Base-by-base conservation (phyloP, 1,140 invertebrate species). In the Drosophila carrolli region DNA sequence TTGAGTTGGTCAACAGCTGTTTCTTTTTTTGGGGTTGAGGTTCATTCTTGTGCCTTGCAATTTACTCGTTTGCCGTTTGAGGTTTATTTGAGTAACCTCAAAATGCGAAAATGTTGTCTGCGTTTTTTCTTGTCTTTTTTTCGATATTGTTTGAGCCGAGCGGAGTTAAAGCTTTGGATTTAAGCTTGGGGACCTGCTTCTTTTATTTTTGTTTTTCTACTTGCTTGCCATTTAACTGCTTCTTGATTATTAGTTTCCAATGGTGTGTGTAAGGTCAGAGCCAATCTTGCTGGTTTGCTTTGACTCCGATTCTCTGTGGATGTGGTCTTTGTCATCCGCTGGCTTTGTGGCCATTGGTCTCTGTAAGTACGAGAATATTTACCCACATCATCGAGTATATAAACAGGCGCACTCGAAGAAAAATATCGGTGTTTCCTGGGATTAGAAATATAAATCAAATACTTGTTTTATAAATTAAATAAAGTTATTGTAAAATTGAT, bases 161-260 rank as follows among this genome's bases (percentile, higher is more conserved):
- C 11, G 13, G 37, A 62, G 50, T 32, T 56, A 6, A 16, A 27
- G 14, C 55, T 41, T 29, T 32, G 38, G 27, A n/a, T n/a, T 19
- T 16, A 13, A 11, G 50, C 67, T 57, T 8, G 63, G 51, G 76
- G 65, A 70, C 65, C 59, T 57, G 70, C 67, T 75, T 75, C 71
- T 84, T 62, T 62, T 41, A 23, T 11, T 43, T 11, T 56, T 27
- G 10, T 29, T 79, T 66, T 75, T 57, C 80, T 60, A 76, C 71
- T 80, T 63, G 62, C 66, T 77, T 75, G 81, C 75, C 71, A 84
- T 76, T 83, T 84, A 84, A 83, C 76, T 76, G 65, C 81, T 83
- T 83, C 77, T 84, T 84, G 72, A 85, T 85, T 85, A 85, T 81
- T 78, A 79, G 65, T 57, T 72, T 58, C 16, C 73, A 54, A 35